These are phyloP conservation scores for Diloba caeruleocephala DNA, from an alignment of 2,888 invertebrate genomes.

Conservation along the genomic window DNA sequence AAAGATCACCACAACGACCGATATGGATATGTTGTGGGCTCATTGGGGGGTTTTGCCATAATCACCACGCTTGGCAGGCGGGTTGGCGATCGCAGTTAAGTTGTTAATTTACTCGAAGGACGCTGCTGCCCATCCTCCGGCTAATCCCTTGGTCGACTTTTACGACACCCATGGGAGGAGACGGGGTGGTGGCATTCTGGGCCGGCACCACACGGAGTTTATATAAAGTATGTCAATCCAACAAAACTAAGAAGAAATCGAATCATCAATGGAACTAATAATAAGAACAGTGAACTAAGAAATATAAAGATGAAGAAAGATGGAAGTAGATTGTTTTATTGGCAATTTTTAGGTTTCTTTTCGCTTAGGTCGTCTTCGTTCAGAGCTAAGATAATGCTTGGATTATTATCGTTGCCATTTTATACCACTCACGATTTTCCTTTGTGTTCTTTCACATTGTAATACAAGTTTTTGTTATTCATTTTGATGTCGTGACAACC, in stretches of 20 bases:
- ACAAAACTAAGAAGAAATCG: constrained; percentile 5
- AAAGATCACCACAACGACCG: too few species aligned
- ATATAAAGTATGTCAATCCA: not conserved
- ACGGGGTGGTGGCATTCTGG: too few species aligned
- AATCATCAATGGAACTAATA: constrained; percentile 7
- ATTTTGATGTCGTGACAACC: not conserved
- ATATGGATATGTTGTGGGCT: too few species aligned
- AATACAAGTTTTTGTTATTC: constrained; percentile 2
- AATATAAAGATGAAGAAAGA: too few species aligned
- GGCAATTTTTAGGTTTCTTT: constrained; percentile 27
- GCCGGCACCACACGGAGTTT: too few species aligned
- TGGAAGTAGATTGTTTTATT: constrained; percentile 12
- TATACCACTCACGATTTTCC: constrained; percentile 9
- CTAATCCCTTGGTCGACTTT: too few species aligned
- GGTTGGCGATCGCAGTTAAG: too few species aligned
- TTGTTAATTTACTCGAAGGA: too few species aligned
- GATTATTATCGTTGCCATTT: constrained; percentile 21
- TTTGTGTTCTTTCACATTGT: not conserved
- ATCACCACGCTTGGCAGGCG: too few species aligned
- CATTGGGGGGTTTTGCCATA: too few species aligned
- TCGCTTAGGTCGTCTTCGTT: constrained; percentile 10
- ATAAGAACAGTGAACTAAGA: constrained; percentile 12
- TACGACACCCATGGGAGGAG: too few species aligned
- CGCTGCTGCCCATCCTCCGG: too few species aligned
- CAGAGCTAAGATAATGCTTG: constrained; percentile 19